Evolutionary conservation across 2,113 vertebrate species (phyloP).

Genomic region (Sula dactylatra): DNA sequence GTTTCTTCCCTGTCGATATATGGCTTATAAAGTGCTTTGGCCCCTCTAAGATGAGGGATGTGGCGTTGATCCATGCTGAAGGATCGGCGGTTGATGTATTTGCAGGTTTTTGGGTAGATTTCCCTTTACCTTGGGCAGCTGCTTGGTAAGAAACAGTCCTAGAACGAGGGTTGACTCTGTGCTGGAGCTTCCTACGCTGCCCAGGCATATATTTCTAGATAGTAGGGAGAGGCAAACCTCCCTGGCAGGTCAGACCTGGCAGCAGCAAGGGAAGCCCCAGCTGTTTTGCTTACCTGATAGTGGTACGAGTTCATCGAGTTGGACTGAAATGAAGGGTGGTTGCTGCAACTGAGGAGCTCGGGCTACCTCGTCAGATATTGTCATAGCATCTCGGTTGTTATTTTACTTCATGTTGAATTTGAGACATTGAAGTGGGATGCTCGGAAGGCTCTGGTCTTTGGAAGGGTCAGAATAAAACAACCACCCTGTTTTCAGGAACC

Average conservation of each 20-base stretch:
- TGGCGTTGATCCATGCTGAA: rapidly evolving
- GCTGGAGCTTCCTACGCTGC: background rate
- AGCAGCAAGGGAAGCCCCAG: background rate
- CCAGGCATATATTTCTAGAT: background rate
- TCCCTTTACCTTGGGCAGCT: background rate
- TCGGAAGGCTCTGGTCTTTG: background rate
- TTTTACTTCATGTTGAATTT: rapidly evolving
- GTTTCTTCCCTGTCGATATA: background rate
- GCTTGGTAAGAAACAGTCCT: background rate
- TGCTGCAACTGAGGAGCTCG: background rate
- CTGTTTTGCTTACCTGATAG: background rate
- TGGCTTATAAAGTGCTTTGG: background rate
- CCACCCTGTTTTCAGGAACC: rapidly evolving
- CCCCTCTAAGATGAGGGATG: background rate
- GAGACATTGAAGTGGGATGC: rapidly evolving
- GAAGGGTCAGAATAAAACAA: background rate
- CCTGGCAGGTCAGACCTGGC: slow-evolving; percentile 10
- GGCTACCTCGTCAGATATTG: rapidly evolving
- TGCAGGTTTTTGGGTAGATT: background rate
- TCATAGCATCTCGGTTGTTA: rapidly evolving
- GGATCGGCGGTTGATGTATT: rapidly evolving
- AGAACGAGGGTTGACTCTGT: background rate
- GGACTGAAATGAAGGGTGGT: background rate
- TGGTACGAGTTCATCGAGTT: background rate
- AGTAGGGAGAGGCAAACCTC: background rate